Conservation (phyloP, 2,113 vertebrate genomes). For the Ploceus nigricollis region DNA sequence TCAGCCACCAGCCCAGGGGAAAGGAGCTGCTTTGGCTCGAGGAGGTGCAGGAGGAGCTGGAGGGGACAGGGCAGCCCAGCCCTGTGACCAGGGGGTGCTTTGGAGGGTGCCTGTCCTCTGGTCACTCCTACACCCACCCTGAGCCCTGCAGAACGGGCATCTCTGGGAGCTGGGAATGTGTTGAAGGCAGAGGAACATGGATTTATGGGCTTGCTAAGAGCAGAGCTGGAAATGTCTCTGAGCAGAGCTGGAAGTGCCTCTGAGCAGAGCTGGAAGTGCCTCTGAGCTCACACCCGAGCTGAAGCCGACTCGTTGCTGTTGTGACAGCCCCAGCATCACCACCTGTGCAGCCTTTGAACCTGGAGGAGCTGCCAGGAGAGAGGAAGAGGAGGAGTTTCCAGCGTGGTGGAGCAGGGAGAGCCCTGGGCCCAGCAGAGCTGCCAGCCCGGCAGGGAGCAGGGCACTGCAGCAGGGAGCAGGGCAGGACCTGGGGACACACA, state of each 20-base stretch:
- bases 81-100: fast-evolving
- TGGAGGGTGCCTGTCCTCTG: neutral
- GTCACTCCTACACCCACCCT: fast-evolving
- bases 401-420: neutral
- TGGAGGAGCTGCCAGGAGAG: neutral
- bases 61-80: neutral
- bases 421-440: neutral
- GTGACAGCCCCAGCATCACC: neutral
- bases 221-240: neutral
- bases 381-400: neutral
- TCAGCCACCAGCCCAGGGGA: neutral
- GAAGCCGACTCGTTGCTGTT: neutral
- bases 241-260: neutral
- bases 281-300: neutral
- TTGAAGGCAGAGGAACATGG: neutral
- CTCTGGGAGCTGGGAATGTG: neutral
- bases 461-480: neutral
- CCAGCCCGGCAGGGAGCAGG: neutral
- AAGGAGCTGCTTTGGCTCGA: fast-evolving
- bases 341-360: neutral
- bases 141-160: fast-evolving
- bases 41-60: neutral
- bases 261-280: neutral
- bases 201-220: neutral
- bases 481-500: fast-evolving